Conservation (phyloP, 1,140 invertebrate species). For the Campoletis sonorensis region DNA sequence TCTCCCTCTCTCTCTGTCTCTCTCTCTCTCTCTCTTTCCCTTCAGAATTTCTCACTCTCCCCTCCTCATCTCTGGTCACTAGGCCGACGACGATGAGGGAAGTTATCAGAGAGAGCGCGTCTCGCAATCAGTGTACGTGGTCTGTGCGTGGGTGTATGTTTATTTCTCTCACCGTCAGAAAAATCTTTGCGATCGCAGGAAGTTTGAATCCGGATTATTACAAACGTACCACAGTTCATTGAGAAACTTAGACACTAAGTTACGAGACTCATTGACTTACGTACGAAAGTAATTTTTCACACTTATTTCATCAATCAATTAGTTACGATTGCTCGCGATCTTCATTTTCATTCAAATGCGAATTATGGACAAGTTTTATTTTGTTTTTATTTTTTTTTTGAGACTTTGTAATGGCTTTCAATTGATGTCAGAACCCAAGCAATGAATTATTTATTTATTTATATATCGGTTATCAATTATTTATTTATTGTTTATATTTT, state of each 20-base stretch:
- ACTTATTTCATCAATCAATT: neutral
- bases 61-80: conserved; percentile 58
- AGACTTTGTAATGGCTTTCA: too few species aligned
- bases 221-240: neutral
- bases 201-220: conserved; percentile 16
- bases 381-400: too few species aligned
- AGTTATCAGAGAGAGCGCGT: conserved; percentile 37
- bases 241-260: neutral
- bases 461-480: too few species aligned
- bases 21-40: conserved; percentile 14
- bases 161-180: conserved; percentile 18
- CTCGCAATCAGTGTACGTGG: neutral
- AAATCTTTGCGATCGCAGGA: conserved; percentile 30
- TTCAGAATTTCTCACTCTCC: conserved; percentile 44
- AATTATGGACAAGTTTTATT: too few species aligned
- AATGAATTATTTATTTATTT: too few species aligned
- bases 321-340: too few species aligned
- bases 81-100: conserved; percentile 49
- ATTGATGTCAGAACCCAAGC: too few species aligned
- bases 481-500: too few species aligned
- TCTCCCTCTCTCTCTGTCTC: conserved; percentile 14
- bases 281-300: neutral
- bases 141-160: too few species aligned
- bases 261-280: neutral
- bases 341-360: too few species aligned